Evolutionary conservation across 2,113 vertebrate genomes (phyloP), one percentile per base, ranked within the genome.

Genomic region (Gobius niger): DNA sequence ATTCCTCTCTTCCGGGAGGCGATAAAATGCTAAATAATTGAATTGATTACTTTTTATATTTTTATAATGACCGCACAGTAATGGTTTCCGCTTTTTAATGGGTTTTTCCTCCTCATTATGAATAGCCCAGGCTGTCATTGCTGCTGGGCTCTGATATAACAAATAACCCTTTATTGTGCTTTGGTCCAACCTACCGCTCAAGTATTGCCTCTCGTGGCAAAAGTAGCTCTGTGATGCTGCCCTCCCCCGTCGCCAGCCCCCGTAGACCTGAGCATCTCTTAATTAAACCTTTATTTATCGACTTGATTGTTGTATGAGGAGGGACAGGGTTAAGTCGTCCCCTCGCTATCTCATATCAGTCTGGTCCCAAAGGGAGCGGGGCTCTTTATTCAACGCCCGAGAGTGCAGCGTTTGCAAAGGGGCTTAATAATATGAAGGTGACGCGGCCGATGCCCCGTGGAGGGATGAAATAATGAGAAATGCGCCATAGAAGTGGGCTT

Each of bases 211-310:
- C 63, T 76, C 65, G 18, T 75, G 52, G 67, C 65, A 69, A 70
- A 68, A 69, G 62, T 74, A 74, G 66, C 57, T 75, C 59, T 78
- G 61, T 72, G 67, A 75, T 44, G n/a, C 46, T 72, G 40, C 57
- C 46, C 67, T 72, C 70, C 51, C 65, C 53, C 65, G 47, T 67
- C 60, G 67, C 64, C 80, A 75, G 52, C 69, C 75, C 76, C 64
- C 68, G 61, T 75, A 68, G 72, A 24, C 52, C 18, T 74, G 65
- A 46, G 34, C 44, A 44, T 83, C 77, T 70, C 77, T 87, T 91
- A 91, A 91, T 91, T 87, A 91, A 91, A 90, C 68, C 84, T 85
- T 85, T 89, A 89, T 89, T 90, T 87, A 84, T 89, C 75, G 87
- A 87, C 77, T 87, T 89, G 87, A 89, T 89, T 88, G 87, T 70